These are phyloP conservation scores for Sebastes vulpes DNA, from an alignment of 2,797 vertebrate genomes.

Conservation along the genomic window DNA sequence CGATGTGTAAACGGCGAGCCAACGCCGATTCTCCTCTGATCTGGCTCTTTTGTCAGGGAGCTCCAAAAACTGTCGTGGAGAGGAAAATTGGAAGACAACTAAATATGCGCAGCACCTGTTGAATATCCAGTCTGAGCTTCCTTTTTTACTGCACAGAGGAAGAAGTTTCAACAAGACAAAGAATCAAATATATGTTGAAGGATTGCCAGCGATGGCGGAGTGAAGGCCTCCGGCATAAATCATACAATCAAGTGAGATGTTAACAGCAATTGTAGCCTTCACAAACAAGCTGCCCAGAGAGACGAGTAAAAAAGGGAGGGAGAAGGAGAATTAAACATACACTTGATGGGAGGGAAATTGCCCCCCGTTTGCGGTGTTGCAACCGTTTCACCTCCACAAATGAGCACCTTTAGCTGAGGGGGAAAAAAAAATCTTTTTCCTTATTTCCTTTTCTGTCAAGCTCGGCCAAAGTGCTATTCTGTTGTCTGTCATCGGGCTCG, in stretches of 20 bases:
- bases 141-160: not conserved
- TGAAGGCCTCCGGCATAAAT: conserved; percentile 46
- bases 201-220: conserved; percentile 31
- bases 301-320: conserved; percentile 46
- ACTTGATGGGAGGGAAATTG: conserved; percentile 78
- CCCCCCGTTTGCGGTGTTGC: conserved; percentile 38
- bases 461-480: conserved; percentile 74
- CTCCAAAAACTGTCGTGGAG: too few species aligned
- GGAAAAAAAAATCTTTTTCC: conserved; percentile 52
- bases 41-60: too few species aligned
- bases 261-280: conserved; percentile 82
- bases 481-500: conserved; percentile 70
- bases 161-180: not conserved
- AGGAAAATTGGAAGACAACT: not conserved
- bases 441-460: conserved; percentile 83
- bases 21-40: too few species aligned
- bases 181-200: conserved; percentile 26
- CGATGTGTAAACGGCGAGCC: too few species aligned
- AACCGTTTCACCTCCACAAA: conserved; percentile 70
- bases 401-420: conserved; percentile 69
- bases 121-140: not conserved
- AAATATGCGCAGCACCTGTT: not conserved
- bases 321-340: conserved; percentile 80
- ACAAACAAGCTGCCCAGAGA: conserved; percentile 43
- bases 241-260: conserved; percentile 75